A percentile compares a stretch with the other conserved stretches of the same genome.
phyloP scores from a whole-genome alignment of 2,888 invertebrate genomes.

The Hololepta plana region DNA sequence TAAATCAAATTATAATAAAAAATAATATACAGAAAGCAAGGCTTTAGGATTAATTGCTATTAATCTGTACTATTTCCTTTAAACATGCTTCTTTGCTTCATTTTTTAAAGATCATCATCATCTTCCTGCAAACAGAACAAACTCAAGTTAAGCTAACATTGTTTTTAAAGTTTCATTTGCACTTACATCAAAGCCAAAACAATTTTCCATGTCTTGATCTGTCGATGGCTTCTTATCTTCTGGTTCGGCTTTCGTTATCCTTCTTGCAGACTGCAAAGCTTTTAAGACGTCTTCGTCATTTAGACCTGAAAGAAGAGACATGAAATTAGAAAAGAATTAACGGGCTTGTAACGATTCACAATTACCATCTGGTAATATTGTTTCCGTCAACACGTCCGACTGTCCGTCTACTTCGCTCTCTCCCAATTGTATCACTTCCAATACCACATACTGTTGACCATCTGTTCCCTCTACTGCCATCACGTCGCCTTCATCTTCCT shows the following conservation, averaged over 20 bases:
- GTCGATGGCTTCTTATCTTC: conserved; percentile 26
- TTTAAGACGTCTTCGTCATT: conserved; percentile 28
- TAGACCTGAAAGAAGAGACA: conserved; percentile 20
- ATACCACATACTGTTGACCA: conserved; percentile 75
- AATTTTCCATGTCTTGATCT: conserved; percentile 56
- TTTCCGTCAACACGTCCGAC: conserved; percentile 28
- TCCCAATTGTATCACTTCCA: conserved; percentile 68
- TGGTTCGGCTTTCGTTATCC: conserved; percentile 20
- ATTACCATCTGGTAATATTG: conserved; percentile 23
- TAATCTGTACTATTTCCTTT: too few species aligned
- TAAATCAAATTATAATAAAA: too few species aligned
- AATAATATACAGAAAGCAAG: too few species aligned
- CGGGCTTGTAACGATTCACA: conserved; percentile 2
- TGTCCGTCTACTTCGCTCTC: conserved; percentile 45
- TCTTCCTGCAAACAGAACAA: conserved; percentile 10
- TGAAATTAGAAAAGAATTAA: conserved; percentile 1
- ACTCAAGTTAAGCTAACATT: too few species aligned
- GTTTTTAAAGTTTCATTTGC: too few species aligned
- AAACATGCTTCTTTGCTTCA: too few species aligned
- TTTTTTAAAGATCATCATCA: too few species aligned
- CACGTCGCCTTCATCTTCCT: conserved; percentile 38
- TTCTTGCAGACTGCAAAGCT: conserved; percentile 23
- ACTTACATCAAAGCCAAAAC: conserved; percentile 69
- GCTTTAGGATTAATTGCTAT: too few species aligned
- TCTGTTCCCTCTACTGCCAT: conserved; percentile 51